Evolutionary conservation across 1,140 invertebrate genomes (phyloP), one percentile per base, ranked within the genome.

Genomic region (Cyphomyrmex costatus): DNA sequence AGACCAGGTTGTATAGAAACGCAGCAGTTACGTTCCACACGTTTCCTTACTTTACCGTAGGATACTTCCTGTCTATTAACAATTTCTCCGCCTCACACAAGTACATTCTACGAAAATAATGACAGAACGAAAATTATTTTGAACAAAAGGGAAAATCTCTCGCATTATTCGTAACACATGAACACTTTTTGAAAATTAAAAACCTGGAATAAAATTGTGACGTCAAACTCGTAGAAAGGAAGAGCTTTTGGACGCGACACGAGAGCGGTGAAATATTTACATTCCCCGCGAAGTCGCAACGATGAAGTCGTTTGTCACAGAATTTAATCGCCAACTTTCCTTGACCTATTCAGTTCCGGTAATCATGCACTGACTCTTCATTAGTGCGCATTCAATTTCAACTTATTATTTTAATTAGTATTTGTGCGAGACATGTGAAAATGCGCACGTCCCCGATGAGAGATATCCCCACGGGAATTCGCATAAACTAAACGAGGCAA

Each of bases 11-110:
- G 27, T 60, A 78, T 53, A 65, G 77, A 58, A 88, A 77, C 85
- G 83, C 71, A 65, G 58, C 66, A 36, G 63, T 70, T 74, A 73
- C 87, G 77, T 79, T 68, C 78, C 21, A 60, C 86, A 53, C 84
- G 73, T 88, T 60, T 68, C 73, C 77, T 65, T 71, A 27, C 60
- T 82, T 71, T 80, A 58, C 77, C 58, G 65, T 80, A 74, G 74
- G 36, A 58, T 86, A 74, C 71, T 91, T 89, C 80, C 89, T 85
- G 85, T 79, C 89, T 82, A 70, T 30, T 83, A 89, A 90, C 89
- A 80, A 87, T 90, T 89, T 79, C 85, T 86, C 84, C 56, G 70
- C 76, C 61, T 83, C 70, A 16, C 49, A 56, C 65, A 74, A 71
- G 33, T 49, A 49, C 46, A 90, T 85, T 83, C 73, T 76, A 65